A percentile compares a stretch with the other conserved stretches of the same genome.
Evolutionary conservation across 2,113 vertebrate genomes (phyloP).

Genomic region (Cebidichthys violaceus): DNA sequence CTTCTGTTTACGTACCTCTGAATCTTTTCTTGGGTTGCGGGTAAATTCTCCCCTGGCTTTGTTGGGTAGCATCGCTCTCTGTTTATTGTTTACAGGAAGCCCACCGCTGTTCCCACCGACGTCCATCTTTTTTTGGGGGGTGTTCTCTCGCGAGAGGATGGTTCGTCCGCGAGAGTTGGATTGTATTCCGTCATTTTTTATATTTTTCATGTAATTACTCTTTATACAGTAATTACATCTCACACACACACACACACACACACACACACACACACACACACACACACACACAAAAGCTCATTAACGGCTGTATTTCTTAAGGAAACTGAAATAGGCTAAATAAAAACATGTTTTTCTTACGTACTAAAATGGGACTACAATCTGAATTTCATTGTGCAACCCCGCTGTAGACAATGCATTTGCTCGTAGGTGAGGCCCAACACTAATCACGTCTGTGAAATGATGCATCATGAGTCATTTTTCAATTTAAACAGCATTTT

Average conservation of each 20-base stretch:
- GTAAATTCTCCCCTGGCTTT: conserved; percentile 89
- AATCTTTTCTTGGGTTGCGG: conserved; percentile 93
- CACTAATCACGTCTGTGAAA: background rate
- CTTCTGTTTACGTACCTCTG: conserved; percentile 85
- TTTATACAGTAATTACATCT: too few relatives aligned
- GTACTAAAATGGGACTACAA: background rate
- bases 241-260: too few relatives aligned
- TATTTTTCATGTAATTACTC: background rate
- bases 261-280: too few relatives aligned
- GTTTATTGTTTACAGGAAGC: conserved; percentile 89
- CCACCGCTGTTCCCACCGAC: conserved; percentile 79
- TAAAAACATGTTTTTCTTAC: background rate
- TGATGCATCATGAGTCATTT: conserved; percentile 17
- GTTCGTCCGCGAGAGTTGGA: background rate
- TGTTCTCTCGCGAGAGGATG: conserved; percentile 74
- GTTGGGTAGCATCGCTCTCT: conserved; percentile 84
- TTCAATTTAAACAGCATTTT: conserved; percentile 61
- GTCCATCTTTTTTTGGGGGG: conserved; percentile 85
- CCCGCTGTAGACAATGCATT: background rate
- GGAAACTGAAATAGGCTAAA: background rate
- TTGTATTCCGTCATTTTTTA: background rate
- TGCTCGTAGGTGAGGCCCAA: background rate
- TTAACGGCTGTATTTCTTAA: too few relatives aligned
- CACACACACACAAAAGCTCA: too few relatives aligned
- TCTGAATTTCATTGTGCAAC: too few relatives aligned